Evolutionary conservation across 2,113 vertebrate genomes (phyloP).

Genomic region (Pogonocichla stellata): DNA sequence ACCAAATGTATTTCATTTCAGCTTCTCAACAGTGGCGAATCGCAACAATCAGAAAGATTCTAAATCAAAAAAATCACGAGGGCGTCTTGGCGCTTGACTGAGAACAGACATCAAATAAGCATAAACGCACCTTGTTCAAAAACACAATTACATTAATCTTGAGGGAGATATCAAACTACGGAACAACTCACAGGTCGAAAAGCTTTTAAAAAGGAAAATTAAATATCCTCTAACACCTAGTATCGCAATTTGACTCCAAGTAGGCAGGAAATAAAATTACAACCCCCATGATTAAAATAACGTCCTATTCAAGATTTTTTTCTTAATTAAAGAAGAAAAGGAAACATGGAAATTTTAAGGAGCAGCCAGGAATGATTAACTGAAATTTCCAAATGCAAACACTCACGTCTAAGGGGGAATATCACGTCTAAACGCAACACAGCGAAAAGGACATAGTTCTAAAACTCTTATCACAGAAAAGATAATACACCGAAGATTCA

Average conservation of each 20-base stretch:
- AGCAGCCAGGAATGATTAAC: rapidly evolving
- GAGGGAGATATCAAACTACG: rapidly evolving
- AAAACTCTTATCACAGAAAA: rapidly evolving
- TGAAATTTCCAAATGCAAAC: rapidly evolving
- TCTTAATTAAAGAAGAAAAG: rapidly evolving
- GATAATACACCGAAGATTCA: rapidly evolving
- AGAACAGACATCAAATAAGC: rapidly evolving
- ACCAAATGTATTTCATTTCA: rapidly evolving
- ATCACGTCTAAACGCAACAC: rapidly evolving
- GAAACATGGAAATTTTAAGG: rapidly evolving
- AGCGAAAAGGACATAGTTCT: rapidly evolving
- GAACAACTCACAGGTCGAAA: rapidly evolving
- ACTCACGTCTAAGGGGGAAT: rapidly evolving
- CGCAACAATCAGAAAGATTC: rapidly evolving
- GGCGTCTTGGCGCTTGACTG: rapidly evolving
- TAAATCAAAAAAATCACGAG: rapidly evolving
- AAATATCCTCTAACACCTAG: rapidly evolving
- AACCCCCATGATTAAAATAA: rapidly evolving
- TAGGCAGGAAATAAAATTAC: rapidly evolving
- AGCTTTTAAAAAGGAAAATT: rapidly evolving
- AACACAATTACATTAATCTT: rapidly evolving
- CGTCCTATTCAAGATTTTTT: rapidly evolving
- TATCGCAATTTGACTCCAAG: rapidly evolving
- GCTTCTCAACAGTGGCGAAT: rapidly evolving
- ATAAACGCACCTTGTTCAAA: rapidly evolving